These are phyloP conservation scores for Astropecten irregularis DNA, from an alignment of 53 echinoderm and acorn worm species.

Conservation along the genomic window DNA sequence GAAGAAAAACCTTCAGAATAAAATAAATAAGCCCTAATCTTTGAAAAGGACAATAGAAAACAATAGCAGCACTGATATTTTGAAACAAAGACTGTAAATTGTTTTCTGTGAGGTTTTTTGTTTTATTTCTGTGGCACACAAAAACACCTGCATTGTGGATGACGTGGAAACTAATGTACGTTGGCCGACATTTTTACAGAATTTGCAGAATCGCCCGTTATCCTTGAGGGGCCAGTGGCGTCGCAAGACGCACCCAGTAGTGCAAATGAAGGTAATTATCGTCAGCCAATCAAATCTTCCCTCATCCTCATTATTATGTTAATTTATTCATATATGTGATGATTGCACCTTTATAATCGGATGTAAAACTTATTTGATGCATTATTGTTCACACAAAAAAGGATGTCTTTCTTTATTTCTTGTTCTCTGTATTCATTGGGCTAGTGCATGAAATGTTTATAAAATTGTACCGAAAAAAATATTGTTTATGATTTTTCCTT, in stretches of 20 bases:
- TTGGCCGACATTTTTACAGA: conserved; percentile 51
- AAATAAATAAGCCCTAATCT: too few relatives aligned
- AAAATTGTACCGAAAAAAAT: conserved; percentile 1
- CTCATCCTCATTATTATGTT: background rate
- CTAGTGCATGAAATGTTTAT: conserved; percentile 48
- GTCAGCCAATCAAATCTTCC: conserved; percentile 11
- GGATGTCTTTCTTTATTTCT: background rate
- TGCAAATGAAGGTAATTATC: conserved; percentile 52
- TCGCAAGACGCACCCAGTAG: conserved; percentile 39
- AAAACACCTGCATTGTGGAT: too few relatives aligned
- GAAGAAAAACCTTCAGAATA: too few relatives aligned
- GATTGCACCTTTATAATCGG: background rate
- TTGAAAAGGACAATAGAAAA: too few relatives aligned
- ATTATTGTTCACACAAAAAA: background rate
- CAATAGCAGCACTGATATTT: too few relatives aligned
- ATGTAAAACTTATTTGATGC: background rate
- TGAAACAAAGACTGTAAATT: too few relatives aligned
- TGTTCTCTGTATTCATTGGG: conserved; percentile 14
- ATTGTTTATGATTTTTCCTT: background rate
- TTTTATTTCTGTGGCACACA: too few relatives aligned
- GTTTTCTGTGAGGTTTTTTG: too few relatives aligned
- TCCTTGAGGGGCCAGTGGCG: conserved; percentile 11
- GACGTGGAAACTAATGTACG: conserved; percentile 33
- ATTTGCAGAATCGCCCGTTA: conserved; percentile 25
- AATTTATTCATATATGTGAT: background rate